phyloP scores from a whole-genome alignment of 1,140 invertebrate genomes.

The Euura lappo region DNA sequence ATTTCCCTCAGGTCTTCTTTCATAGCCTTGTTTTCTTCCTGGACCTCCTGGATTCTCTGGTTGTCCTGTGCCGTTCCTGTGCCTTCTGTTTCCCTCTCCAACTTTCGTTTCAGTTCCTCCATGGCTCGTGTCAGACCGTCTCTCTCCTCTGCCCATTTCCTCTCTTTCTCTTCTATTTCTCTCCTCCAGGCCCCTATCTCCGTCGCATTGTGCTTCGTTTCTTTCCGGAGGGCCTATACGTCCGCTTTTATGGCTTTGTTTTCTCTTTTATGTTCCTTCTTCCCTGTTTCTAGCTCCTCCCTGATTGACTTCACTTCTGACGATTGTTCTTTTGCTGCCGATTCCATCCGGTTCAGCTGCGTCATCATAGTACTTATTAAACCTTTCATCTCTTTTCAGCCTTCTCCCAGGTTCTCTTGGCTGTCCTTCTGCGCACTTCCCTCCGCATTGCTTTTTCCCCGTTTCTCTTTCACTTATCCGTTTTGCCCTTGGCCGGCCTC shows the following conservation, averaged over 20 bases:
- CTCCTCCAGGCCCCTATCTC: too few species aligned
- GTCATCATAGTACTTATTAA: too few species aligned
- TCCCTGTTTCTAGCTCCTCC: neutral
- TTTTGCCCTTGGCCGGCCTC: too few species aligned
- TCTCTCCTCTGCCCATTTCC: neutral
- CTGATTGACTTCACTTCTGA: neutral
- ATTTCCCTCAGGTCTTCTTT: too few species aligned
- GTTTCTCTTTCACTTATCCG: too few species aligned
- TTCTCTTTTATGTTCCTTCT: neutral
- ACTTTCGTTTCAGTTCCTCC: neutral
- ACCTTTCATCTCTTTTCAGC: too few species aligned
- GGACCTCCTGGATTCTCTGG: slow-evolving; percentile 7
- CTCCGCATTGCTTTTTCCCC: too few species aligned
- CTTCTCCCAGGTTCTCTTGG: too few species aligned
- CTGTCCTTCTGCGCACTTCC: too few species aligned
- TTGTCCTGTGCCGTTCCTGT: neutral
- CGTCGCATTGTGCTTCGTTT: too few species aligned
- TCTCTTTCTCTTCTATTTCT: too few species aligned
- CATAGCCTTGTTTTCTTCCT: too few species aligned
- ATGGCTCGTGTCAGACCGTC: neutral
- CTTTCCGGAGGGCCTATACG: neutral
- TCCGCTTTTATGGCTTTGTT: slow-evolving; percentile 8
- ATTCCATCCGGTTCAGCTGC: neutral
- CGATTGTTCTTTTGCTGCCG: neutral
- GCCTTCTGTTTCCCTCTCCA: neutral